Percentiles rank a stretch among this genome's conserved stretches.
These are phyloP conservation scores for Lepidotrigona ventralis DNA, from an alignment of 1,140 invertebrate genomes.

Conservation along the genomic window DNA sequence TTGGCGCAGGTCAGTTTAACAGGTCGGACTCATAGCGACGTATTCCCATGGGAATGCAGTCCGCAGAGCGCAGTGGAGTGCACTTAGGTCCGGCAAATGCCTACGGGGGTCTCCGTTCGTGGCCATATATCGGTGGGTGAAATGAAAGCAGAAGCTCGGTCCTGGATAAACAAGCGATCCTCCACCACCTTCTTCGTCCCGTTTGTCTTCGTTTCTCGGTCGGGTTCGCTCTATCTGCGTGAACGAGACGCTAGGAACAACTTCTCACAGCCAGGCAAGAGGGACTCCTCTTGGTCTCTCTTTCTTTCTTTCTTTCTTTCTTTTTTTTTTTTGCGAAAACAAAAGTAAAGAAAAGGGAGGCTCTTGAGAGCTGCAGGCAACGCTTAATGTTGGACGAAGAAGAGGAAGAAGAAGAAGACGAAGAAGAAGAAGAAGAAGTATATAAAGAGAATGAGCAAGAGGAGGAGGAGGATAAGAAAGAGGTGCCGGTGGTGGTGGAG, in stretches of 20 bases:
- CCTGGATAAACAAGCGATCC: constrained; percentile 64
- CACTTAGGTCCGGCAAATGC: constrained; percentile 47
- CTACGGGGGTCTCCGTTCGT: constrained; percentile 45
- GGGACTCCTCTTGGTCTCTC: constrained; percentile 43
- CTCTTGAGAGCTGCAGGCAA: constrained; percentile 47
- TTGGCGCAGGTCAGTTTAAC: constrained; percentile 65
- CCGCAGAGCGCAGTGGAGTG: constrained; percentile 34
- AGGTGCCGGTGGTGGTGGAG: constrained; percentile 1
- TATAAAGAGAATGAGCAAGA: constrained; percentile 50
- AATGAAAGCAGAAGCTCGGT: constrained; percentile 61
- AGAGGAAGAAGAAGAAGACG: constrained; percentile 53
- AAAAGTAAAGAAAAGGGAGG: constrained; percentile 68
- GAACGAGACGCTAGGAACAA: constrained; percentile 68
- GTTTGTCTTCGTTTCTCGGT: constrained; percentile 40
- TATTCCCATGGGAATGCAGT: constrained; percentile 63
- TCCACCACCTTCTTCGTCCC: constrained; percentile 34
- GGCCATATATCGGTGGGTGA: constrained; percentile 47
- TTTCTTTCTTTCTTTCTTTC: too few species aligned
- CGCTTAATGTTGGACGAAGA: constrained; percentile 46
- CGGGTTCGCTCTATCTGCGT: constrained; percentile 48
- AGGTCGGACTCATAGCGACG: constrained; percentile 53
- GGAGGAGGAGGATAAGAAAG: constrained; percentile 24
- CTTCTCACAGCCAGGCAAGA: constrained; percentile 69
- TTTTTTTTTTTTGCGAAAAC: constrained; percentile 69
- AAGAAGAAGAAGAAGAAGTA: constrained; percentile 52